Base-by-base conservation (phyloP, 1,140 invertebrate genomes). In the Drosophila erecta region DNA sequence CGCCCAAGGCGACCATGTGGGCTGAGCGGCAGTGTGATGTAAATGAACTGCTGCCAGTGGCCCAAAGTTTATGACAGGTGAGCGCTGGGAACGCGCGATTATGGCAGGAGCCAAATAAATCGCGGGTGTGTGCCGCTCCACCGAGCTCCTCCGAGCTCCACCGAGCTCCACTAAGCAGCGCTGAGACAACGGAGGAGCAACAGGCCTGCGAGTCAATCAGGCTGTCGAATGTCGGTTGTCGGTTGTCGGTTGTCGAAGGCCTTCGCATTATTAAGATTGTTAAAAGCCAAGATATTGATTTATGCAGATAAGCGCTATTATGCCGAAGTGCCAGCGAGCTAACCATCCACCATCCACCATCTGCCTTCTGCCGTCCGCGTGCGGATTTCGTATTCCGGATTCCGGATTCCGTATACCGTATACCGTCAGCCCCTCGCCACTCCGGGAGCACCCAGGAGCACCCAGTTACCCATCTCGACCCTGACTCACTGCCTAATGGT, bases 271-370 rank as follows among this genome's bases (percentile, higher is more conserved):
- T 83, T 81, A 83, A 78, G 80, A 81, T 83, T 83, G 80, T 83
- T 83, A 79, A 83, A 83, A 83, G 80, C 80, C 80, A 81, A 83
- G 79, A 79, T 84, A 84, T 84, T 84, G 81, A 84, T 84, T 84
- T 84, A 84, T 84, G 81, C 81, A 84, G 81, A 84, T 84, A 84
- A 83, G 81, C 79, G 73, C 76, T 81, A 83, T 83, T 81, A 83
- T 83, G 65, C 74, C 79, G 81, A 81, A 83, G 79, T 81, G 80
- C 64, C 79, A 83, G 79, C 54, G 65, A 78, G 75, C 65, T 64
- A 76, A 66, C 62, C 72, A 38, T 24, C 54, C 46, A 30, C 50
- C 40, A 41, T 10, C 37, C 14, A 12, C 37, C 22, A 4, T 4
- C 35, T 4, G 12, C 35, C 37, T 4, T 38, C 30, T 10, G 7